Base-by-base conservation (phyloP, 2,113 vertebrate species). In the Romanogobio albipinnatus region DNA sequence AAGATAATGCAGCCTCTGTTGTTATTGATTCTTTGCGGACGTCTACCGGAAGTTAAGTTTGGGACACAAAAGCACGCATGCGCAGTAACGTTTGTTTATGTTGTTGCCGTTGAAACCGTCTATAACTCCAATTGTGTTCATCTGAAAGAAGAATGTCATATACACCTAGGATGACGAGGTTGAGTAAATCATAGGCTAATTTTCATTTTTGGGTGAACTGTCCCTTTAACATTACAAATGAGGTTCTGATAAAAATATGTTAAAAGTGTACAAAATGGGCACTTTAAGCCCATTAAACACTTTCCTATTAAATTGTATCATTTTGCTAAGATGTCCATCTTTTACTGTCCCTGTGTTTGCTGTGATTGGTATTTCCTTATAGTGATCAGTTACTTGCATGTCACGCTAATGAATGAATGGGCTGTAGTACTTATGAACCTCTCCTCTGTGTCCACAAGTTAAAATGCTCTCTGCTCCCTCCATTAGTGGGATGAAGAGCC, bases 401-500 rank as follows among this genome's bases (percentile, higher is more conserved):
- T 74, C 53, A 26, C 17, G 47, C 76, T 92, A 93, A 94, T 93
- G 47, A 82, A 86, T 89, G 75, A 83, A 85, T 68, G 24, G 47
- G 76, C 51, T 90, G 91, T 90, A 93, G 91, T 87, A 90, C 90
- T 92, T 93, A 87, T 90, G 90, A 92, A 87, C 88, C 87, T 92
- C 92, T 92, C 89, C 90, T 90, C 90, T 87, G 89, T 88, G 88
- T 91, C 89, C 80, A 75, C 83, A 77, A 86, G 91, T 86, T 84
- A 53, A 75, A 81, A 68, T 51, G 70, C 80, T 58, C 33, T 36
- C 56, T 56, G 33, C n/a, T 90, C 88, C 92, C 91, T 94, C 92
- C 93, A 94, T 94, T 94, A 94, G 91, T 89, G 87, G 93, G 93
- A 93, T 94, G 92, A 94, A 94, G 93, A 93, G 90, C 90, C 74